Conservation (phyloP, 2,888 invertebrate species). For the Nemoura dubitans region DNA sequence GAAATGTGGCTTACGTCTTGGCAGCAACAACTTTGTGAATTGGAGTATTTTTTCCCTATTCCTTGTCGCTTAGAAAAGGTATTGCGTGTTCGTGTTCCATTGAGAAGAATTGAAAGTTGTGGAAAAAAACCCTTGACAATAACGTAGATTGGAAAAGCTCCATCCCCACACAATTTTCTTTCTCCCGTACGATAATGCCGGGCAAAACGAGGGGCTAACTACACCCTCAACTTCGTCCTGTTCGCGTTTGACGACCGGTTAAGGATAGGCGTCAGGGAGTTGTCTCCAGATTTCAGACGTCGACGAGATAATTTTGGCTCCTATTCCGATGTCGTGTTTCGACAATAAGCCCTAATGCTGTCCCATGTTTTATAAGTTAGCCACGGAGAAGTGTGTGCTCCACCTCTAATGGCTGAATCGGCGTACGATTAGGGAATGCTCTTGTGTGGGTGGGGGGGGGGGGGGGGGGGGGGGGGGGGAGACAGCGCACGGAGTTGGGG, state of each 20-base stretch:
- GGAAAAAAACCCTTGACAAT: neutral
- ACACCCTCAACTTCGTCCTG: no score
- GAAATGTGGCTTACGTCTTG: conserved; percentile 5
- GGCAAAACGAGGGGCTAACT: neutral
- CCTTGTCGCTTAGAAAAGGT: neutral
- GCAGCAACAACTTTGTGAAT: neutral
- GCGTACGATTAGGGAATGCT: neutral
- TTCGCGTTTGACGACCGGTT: no score
- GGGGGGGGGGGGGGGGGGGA: neutral
- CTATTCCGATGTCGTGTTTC: conserved; percentile 12
- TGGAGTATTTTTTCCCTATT: neutral
- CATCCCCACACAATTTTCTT: neutral
- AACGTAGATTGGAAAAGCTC: neutral
- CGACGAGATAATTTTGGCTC: neutral
- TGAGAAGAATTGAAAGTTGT: neutral
- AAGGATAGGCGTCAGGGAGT: neutral
- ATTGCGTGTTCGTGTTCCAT: neutral
- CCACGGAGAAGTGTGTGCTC: neutral
- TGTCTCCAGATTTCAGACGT: neutral
- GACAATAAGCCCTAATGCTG: conserved; percentile 12
- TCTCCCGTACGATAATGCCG: neutral
- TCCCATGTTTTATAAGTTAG: neutral
- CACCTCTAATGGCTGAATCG: conserved; percentile 12
- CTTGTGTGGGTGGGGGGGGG: neutral
- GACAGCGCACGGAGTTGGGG: no score